Conservation (phyloP, 1,140 invertebrate genomes). For the Brachionus paranguensis region DNA sequence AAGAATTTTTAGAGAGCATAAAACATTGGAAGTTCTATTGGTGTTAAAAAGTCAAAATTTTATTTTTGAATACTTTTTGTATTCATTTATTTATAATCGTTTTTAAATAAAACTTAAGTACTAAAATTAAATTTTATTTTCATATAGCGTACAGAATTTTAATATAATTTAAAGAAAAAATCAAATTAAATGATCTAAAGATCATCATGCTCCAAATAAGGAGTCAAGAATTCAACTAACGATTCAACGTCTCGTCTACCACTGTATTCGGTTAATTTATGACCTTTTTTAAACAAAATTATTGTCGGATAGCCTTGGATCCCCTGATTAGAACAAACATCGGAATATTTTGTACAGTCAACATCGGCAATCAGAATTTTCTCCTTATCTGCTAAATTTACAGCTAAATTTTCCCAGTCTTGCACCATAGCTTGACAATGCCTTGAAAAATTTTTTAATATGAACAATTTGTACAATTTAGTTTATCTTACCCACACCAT, state of each 20-base stretch:
- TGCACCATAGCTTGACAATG: constrained; percentile 4
- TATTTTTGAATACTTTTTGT: too few relatives aligned
- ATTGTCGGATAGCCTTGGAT: constrained; percentile 4
- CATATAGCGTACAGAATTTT: not conserved
- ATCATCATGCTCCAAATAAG: constrained; percentile 28
- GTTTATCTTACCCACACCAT: constrained; percentile 9
- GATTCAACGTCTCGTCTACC: not conserved
- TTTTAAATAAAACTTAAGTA: not conserved
- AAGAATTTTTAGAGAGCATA: too few relatives aligned
- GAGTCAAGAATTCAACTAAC: not conserved
- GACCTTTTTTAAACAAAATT: not conserved
- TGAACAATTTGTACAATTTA: not conserved
- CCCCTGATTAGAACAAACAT: not conserved
- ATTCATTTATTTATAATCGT: not conserved
- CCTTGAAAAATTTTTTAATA: not conserved
- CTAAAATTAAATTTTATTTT: not conserved
- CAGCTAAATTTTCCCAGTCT: constrained; percentile 16
- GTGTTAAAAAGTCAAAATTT: too few relatives aligned
- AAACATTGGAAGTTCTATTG: too few relatives aligned
- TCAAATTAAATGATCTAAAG: not conserved
- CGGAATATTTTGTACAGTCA: constrained; percentile 5
- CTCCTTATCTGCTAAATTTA: not conserved
- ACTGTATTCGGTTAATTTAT: not conserved
- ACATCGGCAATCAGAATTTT: not conserved
- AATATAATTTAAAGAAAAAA: not conserved